phyloP scores from a whole-genome alignment of 2,113 vertebrate species.

The Pelecanus crispus region DNA sequence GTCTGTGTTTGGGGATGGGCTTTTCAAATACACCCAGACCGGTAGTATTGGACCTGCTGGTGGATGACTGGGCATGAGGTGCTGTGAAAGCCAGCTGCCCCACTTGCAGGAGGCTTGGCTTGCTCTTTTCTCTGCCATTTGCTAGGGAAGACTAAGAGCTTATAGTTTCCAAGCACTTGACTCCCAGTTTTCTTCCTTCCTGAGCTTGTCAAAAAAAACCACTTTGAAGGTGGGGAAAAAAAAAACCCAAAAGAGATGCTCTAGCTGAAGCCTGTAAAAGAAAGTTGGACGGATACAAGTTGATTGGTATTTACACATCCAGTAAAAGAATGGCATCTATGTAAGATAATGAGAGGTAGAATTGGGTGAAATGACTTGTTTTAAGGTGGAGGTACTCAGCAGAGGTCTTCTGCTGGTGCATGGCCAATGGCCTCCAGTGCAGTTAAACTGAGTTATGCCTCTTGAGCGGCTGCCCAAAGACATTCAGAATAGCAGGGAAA shows the following conservation, averaged over 20 bases:
- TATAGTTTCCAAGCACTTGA: not conserved
- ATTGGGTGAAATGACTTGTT: not conserved
- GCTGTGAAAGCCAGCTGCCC: not conserved
- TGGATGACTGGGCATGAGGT: not conserved
- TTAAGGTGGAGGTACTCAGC: not conserved
- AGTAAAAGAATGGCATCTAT: not conserved
- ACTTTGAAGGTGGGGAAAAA: not conserved
- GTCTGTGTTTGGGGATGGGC: not conserved
- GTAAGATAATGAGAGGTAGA: not conserved
- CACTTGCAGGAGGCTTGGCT: not conserved
- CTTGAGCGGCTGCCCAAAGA: not conserved
- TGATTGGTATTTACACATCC: not conserved
- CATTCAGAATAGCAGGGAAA: not conserved
- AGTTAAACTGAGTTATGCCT: not conserved
- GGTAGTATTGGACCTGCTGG: not conserved
- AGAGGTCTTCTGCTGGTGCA: not conserved
- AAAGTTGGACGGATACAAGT: not conserved
- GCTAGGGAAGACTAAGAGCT: not conserved
- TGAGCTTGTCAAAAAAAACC: not conserved
- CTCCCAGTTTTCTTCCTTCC: not conserved
- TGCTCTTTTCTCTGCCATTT: not conserved
- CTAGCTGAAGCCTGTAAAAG: not conserved
- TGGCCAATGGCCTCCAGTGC: conserved; percentile 2
- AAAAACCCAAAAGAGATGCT: not conserved
- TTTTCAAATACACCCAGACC: not conserved